Percentiles rank a stretch among this genome's conserved stretches.
Conservation (phyloP, 2,888 invertebrate species). For the Cephus sareptanus region DNA sequence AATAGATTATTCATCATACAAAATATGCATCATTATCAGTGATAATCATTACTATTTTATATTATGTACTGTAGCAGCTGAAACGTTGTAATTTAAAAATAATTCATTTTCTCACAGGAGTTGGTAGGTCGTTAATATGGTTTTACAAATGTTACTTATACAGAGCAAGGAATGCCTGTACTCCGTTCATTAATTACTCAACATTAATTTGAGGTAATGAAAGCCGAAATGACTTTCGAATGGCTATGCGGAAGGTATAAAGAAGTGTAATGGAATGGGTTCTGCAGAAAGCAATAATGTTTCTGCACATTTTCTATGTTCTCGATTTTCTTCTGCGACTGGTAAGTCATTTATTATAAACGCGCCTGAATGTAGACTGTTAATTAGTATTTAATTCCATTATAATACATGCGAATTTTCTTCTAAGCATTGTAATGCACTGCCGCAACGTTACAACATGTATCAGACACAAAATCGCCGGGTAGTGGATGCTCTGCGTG, state of each 20-base stretch:
- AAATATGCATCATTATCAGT: not conserved
- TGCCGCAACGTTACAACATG: not conserved
- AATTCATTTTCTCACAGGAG: not conserved
- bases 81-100: not conserved
- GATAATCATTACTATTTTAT: not conserved
- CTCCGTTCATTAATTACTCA: not conserved
- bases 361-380: not conserved
- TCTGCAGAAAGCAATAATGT: slow-evolving; percentile 23
- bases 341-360: slow-evolving; percentile 22
- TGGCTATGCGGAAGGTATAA: slow-evolving; percentile 12
- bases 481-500: not conserved
- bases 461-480: not conserved
- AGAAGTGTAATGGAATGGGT: slow-evolving; percentile 18
- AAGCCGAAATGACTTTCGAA: not conserved
- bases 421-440: slow-evolving; percentile 26
- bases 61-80: not conserved
- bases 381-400: not conserved
- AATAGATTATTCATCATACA: not conserved
- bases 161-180: not conserved
- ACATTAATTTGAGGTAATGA: not conserved
- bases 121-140: not conserved
- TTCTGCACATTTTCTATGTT: slow-evolving; percentile 19
- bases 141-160: not conserved
- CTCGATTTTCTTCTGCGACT: slow-evolving; percentile 17
- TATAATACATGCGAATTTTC: not conserved